Conservation (phyloP, 1,140 invertebrate species). For the Lasioglossum baleicum region DNA sequence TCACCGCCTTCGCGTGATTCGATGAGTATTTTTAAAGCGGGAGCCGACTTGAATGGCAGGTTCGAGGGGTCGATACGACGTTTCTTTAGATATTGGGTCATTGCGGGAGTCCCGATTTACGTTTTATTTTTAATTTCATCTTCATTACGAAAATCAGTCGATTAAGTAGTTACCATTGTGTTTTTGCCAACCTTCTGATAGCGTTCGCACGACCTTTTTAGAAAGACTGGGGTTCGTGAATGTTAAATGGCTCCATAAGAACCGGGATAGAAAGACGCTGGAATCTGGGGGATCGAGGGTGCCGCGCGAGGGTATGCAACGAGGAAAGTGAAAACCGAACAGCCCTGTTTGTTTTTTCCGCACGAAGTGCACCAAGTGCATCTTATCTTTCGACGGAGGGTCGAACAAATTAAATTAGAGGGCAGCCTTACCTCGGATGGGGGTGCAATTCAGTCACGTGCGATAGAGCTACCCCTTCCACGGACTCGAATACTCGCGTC, state of each 20-base stretch:
- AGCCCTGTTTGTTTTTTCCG: slow-evolving; percentile 56
- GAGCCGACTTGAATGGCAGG: neutral
- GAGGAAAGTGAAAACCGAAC: slow-evolving; percentile 28
- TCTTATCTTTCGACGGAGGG: slow-evolving; percentile 55
- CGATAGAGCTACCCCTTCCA: slow-evolving; percentile 16
- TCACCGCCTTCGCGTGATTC: neutral
- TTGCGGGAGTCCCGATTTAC: too few relatives aligned
- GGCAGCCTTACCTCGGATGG: slow-evolving; percentile 41
- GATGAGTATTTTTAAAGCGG: neutral
- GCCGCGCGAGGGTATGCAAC: neutral
- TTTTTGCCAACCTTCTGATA: too few relatives aligned
- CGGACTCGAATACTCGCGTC: slow-evolving; percentile 27
- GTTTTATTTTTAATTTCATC: too few relatives aligned
- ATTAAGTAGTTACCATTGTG: too few relatives aligned
- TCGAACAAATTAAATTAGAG: slow-evolving; percentile 60
- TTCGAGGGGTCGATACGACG: neutral
- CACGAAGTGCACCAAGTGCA: slow-evolving; percentile 60
- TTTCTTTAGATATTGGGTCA: neutral
- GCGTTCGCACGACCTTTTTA: too few relatives aligned
- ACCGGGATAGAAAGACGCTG: neutral
- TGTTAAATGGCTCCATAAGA: neutral
- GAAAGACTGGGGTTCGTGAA: neutral
- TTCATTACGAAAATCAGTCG: too few relatives aligned
- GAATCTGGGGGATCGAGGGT: neutral
- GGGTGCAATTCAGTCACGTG: slow-evolving; percentile 50